These are phyloP conservation scores for Leguminivora glycinivorella DNA, from an alignment of 1,140 invertebrate genomes.

Conservation along the genomic window DNA sequence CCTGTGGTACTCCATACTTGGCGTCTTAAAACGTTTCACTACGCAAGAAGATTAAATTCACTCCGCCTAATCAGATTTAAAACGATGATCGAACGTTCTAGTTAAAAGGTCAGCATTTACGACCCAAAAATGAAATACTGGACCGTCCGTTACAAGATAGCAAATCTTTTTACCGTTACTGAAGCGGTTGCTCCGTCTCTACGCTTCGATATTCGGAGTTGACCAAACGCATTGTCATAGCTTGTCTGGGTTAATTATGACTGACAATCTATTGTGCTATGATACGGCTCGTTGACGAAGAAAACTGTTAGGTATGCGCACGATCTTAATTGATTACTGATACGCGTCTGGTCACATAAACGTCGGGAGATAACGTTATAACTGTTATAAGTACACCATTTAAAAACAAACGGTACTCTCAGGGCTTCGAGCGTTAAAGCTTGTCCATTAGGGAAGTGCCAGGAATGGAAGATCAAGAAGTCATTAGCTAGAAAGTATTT, in stretches of 20 bases:
- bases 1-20: slow-evolving; percentile 20
- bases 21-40: slow-evolving; percentile 7
- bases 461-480: slow-evolving; percentile 3
- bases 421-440: not conserved
- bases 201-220: not conserved
- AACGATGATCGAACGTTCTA: slow-evolving; percentile 27
- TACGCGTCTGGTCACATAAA: slow-evolving; percentile 6
- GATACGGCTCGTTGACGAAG: slow-evolving; percentile 33
- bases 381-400: not conserved
- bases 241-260: slow-evolving; percentile 47
- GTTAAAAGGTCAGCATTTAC: slow-evolving; percentile 27
- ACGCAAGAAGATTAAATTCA: slow-evolving; percentile 22
- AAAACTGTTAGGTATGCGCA: slow-evolving; percentile 40
- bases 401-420: slow-evolving; percentile 5
- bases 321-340: slow-evolving; percentile 28
- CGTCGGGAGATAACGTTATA: slow-evolving; percentile 2
- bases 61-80: slow-evolving; percentile 26
- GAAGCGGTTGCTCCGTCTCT: slow-evolving; percentile 37
- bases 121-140: slow-evolving; percentile 55
- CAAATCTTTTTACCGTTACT: slow-evolving; percentile 51
- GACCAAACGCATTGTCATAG: slow-evolving; percentile 22
- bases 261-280: slow-evolving; percentile 48
- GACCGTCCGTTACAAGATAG: slow-evolving; percentile 38
- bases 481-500: slow-evolving; percentile 20
- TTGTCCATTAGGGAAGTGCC: slow-evolving; percentile 19